These are phyloP conservation scores for Phylloscopus whistleri DNA, from an alignment of 2,113 vertebrate genomes.

Conservation along the genomic window DNA sequence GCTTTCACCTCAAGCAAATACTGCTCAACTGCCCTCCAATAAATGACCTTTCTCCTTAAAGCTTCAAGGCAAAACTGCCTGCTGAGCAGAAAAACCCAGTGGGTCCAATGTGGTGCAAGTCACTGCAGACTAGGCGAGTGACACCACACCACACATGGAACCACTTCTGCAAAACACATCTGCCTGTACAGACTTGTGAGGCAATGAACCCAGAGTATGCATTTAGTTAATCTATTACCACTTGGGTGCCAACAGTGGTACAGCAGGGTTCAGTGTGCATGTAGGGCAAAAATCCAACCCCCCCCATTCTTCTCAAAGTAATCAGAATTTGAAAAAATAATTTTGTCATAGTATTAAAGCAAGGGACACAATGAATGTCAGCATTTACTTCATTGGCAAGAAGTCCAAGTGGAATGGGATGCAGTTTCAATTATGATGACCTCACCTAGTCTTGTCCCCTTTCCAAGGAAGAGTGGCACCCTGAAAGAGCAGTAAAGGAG, in stretches of 20 bases:
- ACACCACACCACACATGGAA: fast-evolving
- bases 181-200: neutral
- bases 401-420: neutral
- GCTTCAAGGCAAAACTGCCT: neutral
- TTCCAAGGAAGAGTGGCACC: neutral
- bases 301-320: neutral
- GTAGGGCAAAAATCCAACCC: neutral
- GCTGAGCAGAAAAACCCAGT: neutral
- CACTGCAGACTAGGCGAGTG: fast-evolving
- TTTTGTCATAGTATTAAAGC: neutral
- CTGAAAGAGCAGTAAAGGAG: neutral
- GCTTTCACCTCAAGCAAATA: neutral
- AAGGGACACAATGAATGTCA: neutral
- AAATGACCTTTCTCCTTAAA: neutral
- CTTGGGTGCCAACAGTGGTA: neutral
- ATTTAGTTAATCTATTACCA: neutral
- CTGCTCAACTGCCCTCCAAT: neutral
- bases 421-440: neutral
- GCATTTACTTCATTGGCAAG: neutral
- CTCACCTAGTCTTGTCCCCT: neutral
- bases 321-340: neutral
- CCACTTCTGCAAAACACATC: fast-evolving
- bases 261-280: neutral
- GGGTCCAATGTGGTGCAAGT: fast-evolving
- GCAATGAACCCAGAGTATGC: neutral